A percentile compares a stretch with the other conserved stretches of the same genome.
Evolutionary conservation across 2,113 vertebrate genomes (phyloP).

Genomic region (Danio rerio): GRCz12tu NC_133185.1:31774501-31775000

Average conservation of each 20-base stretch:
- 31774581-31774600: too few relatives aligned
- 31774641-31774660: constrained; percentile 47
- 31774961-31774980: too few relatives aligned
- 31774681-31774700: constrained; percentile 46
- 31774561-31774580: too few relatives aligned
- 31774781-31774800: constrained; percentile 51
- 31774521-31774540: constrained; percentile 62
- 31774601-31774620: too few relatives aligned
- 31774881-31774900: constrained; percentile 30
- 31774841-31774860: constrained; percentile 36
- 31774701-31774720: constrained; percentile 57
- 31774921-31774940: too few relatives aligned
- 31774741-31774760: constrained; percentile 64
- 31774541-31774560: constrained; percentile 48
- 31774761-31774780: constrained; percentile 61
- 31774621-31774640: background rate
- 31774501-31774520: constrained; percentile 62
- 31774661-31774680: constrained; percentile 49
- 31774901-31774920: background rate
- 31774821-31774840: constrained; percentile 42
- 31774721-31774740: constrained; percentile 60
- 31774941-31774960: too few relatives aligned
- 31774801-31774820: constrained; percentile 51
- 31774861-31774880: constrained; percentile 30
- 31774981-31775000: too few relatives aligned